Evolutionary conservation across 2,113 vertebrate species (phyloP).

Genomic region (Holacanthus passer): DNA sequence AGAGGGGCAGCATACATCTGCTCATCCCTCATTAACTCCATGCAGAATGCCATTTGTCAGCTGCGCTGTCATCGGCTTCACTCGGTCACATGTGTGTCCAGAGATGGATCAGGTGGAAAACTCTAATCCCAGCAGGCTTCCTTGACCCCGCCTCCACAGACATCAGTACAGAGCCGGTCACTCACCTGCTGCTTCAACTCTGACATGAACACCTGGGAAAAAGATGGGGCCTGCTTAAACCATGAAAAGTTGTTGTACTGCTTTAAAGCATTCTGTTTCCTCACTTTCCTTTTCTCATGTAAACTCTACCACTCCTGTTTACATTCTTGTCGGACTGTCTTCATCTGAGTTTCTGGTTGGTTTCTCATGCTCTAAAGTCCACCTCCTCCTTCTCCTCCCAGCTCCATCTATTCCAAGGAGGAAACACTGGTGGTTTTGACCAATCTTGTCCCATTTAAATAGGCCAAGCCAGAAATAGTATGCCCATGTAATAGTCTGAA

Average conservation of each 20-base stretch:
- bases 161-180: constrained; percentile 42
- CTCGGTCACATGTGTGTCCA: constrained; percentile 56
- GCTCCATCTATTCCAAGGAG: constrained; percentile 15
- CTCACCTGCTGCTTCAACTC: constrained; percentile 68
- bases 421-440: constrained; percentile 47
- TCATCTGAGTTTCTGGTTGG: not conserved
- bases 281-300: not conserved
- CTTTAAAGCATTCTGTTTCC: constrained; percentile 8
- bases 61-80: constrained; percentile 48
- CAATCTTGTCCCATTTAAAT: constrained; percentile 54
- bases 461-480: constrained; percentile 57
- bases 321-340: not conserved
- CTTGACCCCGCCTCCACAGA: constrained; percentile 38
- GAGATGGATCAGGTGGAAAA: constrained; percentile 65
- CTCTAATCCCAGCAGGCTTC: constrained; percentile 62
- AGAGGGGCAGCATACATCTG: constrained; percentile 61
- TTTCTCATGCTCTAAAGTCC: not conserved
- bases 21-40: constrained; percentile 64
- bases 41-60: constrained; percentile 58
- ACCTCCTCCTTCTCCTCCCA: not conserved
- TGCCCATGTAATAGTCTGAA: constrained; percentile 48
- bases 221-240: constrained; percentile 20
- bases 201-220: constrained; percentile 62
- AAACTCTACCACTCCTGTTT: not conserved
- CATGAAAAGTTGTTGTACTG: not conserved